Evolutionary conservation across 1,140 invertebrate species (phyloP), one percentile per base, ranked within the genome.

Genomic region (Atta cephalotes): DNA sequence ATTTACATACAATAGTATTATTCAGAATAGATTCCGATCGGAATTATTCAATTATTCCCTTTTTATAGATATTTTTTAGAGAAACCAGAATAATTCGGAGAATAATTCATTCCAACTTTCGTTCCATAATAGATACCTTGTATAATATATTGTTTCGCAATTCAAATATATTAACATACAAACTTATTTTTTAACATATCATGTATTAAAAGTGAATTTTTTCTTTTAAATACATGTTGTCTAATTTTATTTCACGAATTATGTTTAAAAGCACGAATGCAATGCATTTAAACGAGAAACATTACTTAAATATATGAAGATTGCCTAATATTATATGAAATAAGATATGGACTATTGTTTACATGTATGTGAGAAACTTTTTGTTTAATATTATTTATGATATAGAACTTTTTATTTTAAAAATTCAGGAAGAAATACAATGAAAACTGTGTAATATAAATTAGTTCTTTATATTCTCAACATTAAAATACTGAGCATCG

Each of bases 101-200:
- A 7, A 31, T 28, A 35, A 0, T 35, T 7, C 6, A 35, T 35
- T 35, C 6, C 35, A 7, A 35, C 35, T 35, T 35, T 25, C 25
- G 6, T 39, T 39, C 0, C 35, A 39, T 39, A 39, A 39, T 39
- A 39, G 0, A 9, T 39, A 7, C 7, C 35, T 5, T 39, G 3
- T 39, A 21, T n/a, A 21, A 21, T 56, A 3, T 21, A n/a, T 28
- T 1, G 9, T 25, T 35, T 35, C 3, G 25, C 2, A 72, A 53
- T 72, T 72, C 1, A 72, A 56, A 56, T 72, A 71, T 31, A 72
- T 70, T 51, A 14, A 9, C n/a, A 14, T 65, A 56, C 12, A 21
- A 72, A 0, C 53, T 72, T 31, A 31, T 68, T 25, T 45, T 71
- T 56, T 56, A 56, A 56, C 9, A 10, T 58, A 25, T 49, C 12